These are phyloP conservation scores for Halictus ligatus DNA, from an alignment of 2,888 invertebrate species.

Conservation along the genomic window DNA sequence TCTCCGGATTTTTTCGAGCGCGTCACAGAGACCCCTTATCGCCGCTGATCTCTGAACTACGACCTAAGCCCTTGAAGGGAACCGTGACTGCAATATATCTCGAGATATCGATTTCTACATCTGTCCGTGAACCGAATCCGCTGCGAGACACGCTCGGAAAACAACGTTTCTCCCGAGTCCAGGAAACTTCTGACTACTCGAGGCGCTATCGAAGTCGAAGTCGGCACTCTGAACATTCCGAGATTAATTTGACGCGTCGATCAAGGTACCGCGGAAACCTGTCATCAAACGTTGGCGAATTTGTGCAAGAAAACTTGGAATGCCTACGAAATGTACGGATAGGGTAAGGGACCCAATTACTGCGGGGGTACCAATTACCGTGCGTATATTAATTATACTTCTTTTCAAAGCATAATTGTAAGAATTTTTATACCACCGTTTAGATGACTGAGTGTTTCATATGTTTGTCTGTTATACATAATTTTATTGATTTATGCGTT, in stretches of 20 bases:
- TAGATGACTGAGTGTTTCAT: too few species aligned
- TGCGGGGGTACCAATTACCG: too few species aligned
- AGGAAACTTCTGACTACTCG: background rate
- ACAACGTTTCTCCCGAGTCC: background rate
- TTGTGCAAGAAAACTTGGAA: background rate
- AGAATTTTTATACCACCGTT: too few species aligned
- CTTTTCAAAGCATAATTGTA: too few species aligned
- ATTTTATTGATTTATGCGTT: too few species aligned
- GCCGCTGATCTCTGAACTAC: conserved; percentile 57
- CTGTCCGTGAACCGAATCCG: conserved; percentile 26
- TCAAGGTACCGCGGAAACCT: background rate
- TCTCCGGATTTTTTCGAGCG: background rate
- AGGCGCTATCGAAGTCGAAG: background rate
- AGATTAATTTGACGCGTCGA: background rate
- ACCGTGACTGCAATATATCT: conserved; percentile 55
- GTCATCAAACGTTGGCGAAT: too few species aligned
- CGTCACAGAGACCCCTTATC: conserved; percentile 38
- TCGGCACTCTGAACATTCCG: background rate
- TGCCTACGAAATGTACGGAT: background rate
- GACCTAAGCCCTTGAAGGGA: conserved; percentile 66
- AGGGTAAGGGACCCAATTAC: too few species aligned
- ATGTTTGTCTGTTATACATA: too few species aligned
- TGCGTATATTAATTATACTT: too few species aligned
- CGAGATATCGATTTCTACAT: conserved; percentile 34
- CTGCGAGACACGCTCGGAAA: conserved; percentile 5